Evolutionary conservation across 2,797 vertebrate genomes (phyloP).

Genomic region (Coracias cyanogaster): DNA sequence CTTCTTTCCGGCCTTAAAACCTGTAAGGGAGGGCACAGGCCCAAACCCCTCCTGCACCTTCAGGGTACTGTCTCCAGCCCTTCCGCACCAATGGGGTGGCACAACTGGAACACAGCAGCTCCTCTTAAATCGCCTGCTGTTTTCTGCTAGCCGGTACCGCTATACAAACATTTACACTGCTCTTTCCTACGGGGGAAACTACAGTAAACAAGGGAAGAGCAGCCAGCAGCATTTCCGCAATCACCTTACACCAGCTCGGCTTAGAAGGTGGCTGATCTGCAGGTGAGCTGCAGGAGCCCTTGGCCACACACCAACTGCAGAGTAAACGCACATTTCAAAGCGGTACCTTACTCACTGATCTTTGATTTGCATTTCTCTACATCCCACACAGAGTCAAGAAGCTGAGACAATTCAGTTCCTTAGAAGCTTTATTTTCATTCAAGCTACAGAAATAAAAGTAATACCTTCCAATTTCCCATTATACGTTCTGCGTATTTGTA

Average conservation of each 20-base stretch:
- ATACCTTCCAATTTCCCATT: constrained; percentile 54
- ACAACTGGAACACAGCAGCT: not conserved
- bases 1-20: not conserved
- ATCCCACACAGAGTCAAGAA: constrained; percentile 51
- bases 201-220: not conserved
- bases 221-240: not conserved
- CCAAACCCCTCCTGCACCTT: not conserved
- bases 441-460: constrained; percentile 67
- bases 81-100: not conserved
- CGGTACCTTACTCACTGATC: not conserved
- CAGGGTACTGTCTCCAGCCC: not conserved
- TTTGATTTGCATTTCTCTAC: not conserved
- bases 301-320: not conserved
- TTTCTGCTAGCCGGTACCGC: not conserved
- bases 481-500: not conserved
- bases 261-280: not conserved
- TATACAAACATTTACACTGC: not conserved
- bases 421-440: constrained; percentile 72
- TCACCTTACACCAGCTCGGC: fast-evolving
- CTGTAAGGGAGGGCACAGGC: fast-evolving
- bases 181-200: not conserved
- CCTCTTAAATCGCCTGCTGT: not conserved
- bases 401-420: constrained; percentile 52
- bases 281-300: not conserved
- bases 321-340: not conserved